Base-by-base conservation (phyloP, 2,797 vertebrate species). In the Heterohyrax brucei region DNA sequence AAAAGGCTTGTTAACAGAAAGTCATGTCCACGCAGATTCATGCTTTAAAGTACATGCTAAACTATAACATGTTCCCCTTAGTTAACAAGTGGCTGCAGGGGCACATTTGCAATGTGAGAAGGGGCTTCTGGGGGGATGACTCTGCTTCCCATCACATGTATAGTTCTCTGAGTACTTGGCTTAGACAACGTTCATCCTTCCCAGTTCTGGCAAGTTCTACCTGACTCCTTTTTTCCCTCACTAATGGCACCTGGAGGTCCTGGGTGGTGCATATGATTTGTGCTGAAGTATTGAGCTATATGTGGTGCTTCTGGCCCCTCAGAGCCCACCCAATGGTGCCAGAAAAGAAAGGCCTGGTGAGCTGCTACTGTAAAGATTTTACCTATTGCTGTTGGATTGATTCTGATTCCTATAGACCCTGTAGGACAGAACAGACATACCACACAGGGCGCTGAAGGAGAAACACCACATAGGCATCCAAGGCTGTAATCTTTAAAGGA, bases 11-110 rank as follows among this genome's bases (percentile, higher is more conserved):
- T 12, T 33, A 46, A 44, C 26, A 82, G 77, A 79, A 33, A 4
- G 61, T 10, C 4, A 24, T 7, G 66, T 13, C 30, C 12, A 1
- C 0, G 1, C 39, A 30, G 30, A 2, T 2, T 59, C 30, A 75
- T 12, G 68, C 24, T 53, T 19, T 30, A 12, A 10, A 59, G 21
- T 26, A 5, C 19, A 24, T 30, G 78, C 10, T n/a, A 3, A 10
- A 83, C 10, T n/a, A 3, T 12, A 83, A 10, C 18, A 22, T 13
- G 30, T 44, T 73, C 10, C 30, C 1, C 10, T 39, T 4, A 12
- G 53, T 18, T 82, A 68, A 33, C 56, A 81, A 1, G 16, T 68
- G 21, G 46, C 22, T 44, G 10, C 44, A 46, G 28, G 7, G 33
- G 4, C 56, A n/a, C 28, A 24, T 48, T 14, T 10, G 46, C 1